Base-by-base conservation (phyloP, 2,113 vertebrate genomes). In the Gobiocypris rarus region DNA sequence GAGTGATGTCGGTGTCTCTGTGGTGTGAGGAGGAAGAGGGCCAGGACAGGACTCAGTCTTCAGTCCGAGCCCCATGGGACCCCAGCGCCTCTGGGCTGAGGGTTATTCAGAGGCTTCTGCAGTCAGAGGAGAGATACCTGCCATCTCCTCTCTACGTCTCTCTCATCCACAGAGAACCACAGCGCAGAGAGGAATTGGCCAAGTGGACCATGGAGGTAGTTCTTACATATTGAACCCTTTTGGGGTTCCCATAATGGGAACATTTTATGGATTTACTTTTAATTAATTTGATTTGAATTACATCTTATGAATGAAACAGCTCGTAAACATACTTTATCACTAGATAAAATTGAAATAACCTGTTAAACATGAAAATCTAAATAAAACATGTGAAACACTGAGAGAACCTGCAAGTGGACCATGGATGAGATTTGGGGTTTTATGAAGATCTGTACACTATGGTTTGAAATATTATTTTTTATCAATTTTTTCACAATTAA, bases 141-240 rank as follows among this genome's bases (percentile, higher is more conserved):
- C 94, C 95, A n/a, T 94, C 92, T 11, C 26, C 87, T 50, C 91
- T 94, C 58, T 95, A 95, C 88, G 58, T 94, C 81, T 73, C 88
- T 4, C 92, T 94, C 50, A 86, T 94, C 65, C 95, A 95, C 92
- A 85, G 89, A 83, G 92, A 94, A 1, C 95, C 95, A 0, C 85
- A 92, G 84, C 92, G 88, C 65, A 89, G 95, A 84, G 94, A 94
- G 83, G 91, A 93, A 87, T 91, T 96, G 10, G 86, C 92, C 88
- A 94, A 94, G 73, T 95, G 94, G 94, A 92, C 91, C 74, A 86
- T 96, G 82, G 93, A 95, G 94, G 95, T 95, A 90, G 28, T 10
- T 54, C 22, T 41, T 34, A n/a, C 13, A 34, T 52, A 54, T 22
- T 19, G 52, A 54, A 22, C 2, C 17, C 22, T 54, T 54, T 52